Evolutionary conservation across 2,888 invertebrate genomes (phyloP).

Genomic region (Parnassius mnemosyne): DNA sequence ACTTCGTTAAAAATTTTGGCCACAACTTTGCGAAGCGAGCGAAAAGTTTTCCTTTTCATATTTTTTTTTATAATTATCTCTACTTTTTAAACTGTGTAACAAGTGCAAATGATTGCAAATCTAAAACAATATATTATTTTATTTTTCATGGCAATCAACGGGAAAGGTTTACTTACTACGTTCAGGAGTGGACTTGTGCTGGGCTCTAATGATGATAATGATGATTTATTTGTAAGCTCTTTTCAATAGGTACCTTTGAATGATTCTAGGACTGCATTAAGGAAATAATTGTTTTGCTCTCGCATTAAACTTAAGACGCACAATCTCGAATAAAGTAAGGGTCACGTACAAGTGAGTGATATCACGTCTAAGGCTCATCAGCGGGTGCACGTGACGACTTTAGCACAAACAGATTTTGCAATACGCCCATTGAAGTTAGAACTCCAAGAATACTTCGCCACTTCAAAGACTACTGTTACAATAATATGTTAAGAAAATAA

Average conservation of each 20-base stretch:
- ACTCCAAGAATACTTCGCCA: conserved; percentile 40
- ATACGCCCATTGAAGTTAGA: conserved; percentile 56
- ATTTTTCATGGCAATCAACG: too few species aligned
- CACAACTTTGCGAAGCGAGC: conserved; percentile 56
- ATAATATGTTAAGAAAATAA: conserved; percentile 39
- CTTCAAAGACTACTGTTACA: conserved; percentile 37
- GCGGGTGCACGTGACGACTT: conserved; percentile 78
- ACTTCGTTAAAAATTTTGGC: conserved; percentile 64
- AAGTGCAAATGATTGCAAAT: conserved; percentile 31
- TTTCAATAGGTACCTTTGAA: conserved; percentile 1
- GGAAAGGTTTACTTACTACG: too few species aligned
- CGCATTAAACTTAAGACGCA: conserved; percentile 52
- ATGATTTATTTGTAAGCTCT: background rate
- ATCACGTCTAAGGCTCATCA: conserved; percentile 79
- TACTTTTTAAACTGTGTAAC: conserved; percentile 27
- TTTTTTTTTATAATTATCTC: conserved; percentile 59
- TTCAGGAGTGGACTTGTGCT: too few species aligned
- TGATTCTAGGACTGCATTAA: conserved; percentile 19
- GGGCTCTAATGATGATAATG: too few species aligned
- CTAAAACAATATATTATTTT: too few species aligned
- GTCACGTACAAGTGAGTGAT: conserved; percentile 78
- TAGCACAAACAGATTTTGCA: conserved; percentile 77
- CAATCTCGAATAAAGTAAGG: conserved; percentile 64
- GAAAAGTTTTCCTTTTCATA: conserved; percentile 72
- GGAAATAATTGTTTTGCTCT: conserved; percentile 32